Conservation (phyloP, 2,113 vertebrate species). For the Puma concolor region DNA sequence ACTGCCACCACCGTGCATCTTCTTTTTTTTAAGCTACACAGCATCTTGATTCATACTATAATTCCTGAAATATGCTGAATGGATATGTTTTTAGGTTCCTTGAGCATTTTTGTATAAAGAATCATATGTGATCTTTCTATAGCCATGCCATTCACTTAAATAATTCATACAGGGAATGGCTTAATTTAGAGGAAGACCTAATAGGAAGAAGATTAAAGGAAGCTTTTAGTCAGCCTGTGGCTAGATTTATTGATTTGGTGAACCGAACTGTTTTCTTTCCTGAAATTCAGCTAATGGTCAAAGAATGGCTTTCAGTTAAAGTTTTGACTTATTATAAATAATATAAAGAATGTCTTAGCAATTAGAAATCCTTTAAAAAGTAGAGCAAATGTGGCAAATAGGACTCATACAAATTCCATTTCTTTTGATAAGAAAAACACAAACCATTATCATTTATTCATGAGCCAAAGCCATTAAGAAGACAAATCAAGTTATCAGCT, state of each 20-base stretch:
- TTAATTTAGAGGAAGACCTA: conserved; percentile 87
- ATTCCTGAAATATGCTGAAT: conserved; percentile 55
- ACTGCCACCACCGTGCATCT: not conserved
- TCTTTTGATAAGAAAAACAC: conserved; percentile 86
- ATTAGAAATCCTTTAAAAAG: conserved; percentile 86
- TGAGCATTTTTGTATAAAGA: conserved; percentile 77
- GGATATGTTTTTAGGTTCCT: conserved; percentile 47
- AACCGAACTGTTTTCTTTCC: conserved; percentile 88
- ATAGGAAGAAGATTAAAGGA: conserved; percentile 88
- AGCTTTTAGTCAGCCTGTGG: conserved; percentile 89
- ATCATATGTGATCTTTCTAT: conserved; percentile 73
- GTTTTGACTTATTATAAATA: conserved; percentile 85
- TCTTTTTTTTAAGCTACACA: conserved; percentile 37
- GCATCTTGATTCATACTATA: conserved; percentile 48
- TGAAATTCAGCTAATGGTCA: conserved; percentile 88
- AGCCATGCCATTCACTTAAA: conserved; percentile 84
- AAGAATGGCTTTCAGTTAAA: conserved; percentile 86
- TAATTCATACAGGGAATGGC: conserved; percentile 84
- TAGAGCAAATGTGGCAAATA: conserved; percentile 84
- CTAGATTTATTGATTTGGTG: conserved; percentile 91
- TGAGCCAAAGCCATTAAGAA: conserved; percentile 89
- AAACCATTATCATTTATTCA: conserved; percentile 90
- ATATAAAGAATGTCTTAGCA: conserved; percentile 83
- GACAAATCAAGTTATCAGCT: conserved; percentile 90
- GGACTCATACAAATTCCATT: conserved; percentile 78